Base-by-base conservation (phyloP, 2,888 invertebrate species). In the Anthrax anthrax region DNA sequence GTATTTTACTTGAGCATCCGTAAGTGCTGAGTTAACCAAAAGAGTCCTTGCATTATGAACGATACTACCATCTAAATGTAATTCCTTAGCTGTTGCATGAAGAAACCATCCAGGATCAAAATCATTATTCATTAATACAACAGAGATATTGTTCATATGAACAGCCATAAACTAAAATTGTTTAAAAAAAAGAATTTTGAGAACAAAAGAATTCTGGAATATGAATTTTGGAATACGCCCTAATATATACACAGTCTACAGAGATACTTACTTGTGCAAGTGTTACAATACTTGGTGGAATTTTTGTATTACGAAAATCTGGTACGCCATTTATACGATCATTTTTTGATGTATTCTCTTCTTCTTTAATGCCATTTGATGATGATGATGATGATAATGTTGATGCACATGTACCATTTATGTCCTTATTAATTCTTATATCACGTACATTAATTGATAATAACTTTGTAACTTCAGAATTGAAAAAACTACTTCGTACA, bases 391-490 rank as follows among this genome's bases (percentile, higher is more conserved):
- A 23, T 23, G 8, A 23, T 6, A 9, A 12, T 9, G n/a, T n/a
- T n/a, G n/a, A 23, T 8, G 8, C 23, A 3, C 34, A 50, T 18
- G 59, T 57, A 34, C 62, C 60, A 50, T 74, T 72, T 40, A 83
- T 78, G 69, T 84, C 82, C 64, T 87, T 85, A 56, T 86, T 85
- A 47, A 90, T 76, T 52, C 85, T 75, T 4, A 88, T 80, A 61
- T 87, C 85, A 51, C 77, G 76, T 53, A 88, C 80, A n/a, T 86
- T 79, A 18, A 90, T 79, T 4, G 86, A 85, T 4, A 90, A 70
- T 14, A 89, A 66, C 64, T 90, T 90, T 18, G 85, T 86, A 44
- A 89, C 83, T 56, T 89, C 89, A 2, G 88, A 87, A 63, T 87
- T 90, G 55, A 90, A 79, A 60, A 88, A 81, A 67, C 88, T 90